phyloP scores from a whole-genome alignment of 1,140 invertebrate species.

The Conus betulinus region DNA sequence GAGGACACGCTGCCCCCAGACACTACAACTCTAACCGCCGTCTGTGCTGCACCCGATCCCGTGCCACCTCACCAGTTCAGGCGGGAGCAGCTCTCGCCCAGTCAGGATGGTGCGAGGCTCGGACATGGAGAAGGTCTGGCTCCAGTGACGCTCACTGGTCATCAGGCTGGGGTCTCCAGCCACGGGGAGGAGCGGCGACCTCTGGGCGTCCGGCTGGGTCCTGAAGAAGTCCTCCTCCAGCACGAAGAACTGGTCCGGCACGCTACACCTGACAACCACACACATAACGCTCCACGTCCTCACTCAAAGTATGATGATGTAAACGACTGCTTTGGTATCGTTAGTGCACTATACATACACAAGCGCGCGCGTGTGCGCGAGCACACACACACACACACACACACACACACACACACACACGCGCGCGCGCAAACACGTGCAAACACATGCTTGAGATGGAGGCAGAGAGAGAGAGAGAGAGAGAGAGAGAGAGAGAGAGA shows the following conservation, averaged over 20 bases:
- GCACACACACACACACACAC: too few relatives aligned
- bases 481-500: too few relatives aligned
- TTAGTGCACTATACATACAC: too few relatives aligned
- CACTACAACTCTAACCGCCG: neutral
- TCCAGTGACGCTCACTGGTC: conserved; percentile 18
- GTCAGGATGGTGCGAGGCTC: conserved; percentile 13
- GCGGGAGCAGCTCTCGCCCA: conserved; percentile 20
- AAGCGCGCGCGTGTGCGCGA: too few relatives aligned
- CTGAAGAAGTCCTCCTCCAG: neutral
- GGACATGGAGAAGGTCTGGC: conserved; percentile 9
- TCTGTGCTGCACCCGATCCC: neutral
- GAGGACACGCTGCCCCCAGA: neutral
- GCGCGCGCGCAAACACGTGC: too few relatives aligned
- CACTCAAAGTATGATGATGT: too few relatives aligned
- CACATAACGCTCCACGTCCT: too few relatives aligned
- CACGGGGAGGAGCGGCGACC: neutral
- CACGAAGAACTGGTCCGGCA: neutral
- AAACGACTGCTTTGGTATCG: too few relatives aligned
- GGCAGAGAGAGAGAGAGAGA: too few relatives aligned
- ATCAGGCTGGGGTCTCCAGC: neutral
- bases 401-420: too few relatives aligned
- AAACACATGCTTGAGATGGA: too few relatives aligned
- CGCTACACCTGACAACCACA: neutral
- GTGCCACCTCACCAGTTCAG: neutral
- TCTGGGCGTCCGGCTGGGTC: neutral